Evolutionary conservation across 2,888 invertebrate species (phyloP).

Genomic region (Drosophila testacea): DNA sequence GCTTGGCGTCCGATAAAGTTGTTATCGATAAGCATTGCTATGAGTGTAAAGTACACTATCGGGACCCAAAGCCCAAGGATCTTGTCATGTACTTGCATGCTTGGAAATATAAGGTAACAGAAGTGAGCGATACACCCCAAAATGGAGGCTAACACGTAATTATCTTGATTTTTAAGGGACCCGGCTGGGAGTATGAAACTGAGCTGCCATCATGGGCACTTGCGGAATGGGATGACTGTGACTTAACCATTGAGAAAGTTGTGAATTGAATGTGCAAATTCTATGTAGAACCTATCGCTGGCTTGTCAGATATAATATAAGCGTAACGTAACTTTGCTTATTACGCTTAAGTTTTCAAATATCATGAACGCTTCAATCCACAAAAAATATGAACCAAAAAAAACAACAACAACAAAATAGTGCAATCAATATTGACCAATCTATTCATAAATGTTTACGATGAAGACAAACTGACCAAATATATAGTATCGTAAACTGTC

Average conservation of each 20-base stretch:
- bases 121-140: not conserved
- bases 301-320: constrained; percentile 21
- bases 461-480: constrained; percentile 58
- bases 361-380: constrained; percentile 28
- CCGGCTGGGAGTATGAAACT: constrained; percentile 97
- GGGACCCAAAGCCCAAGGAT: constrained; percentile 96
- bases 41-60: constrained; percentile 96
- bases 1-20: constrained; percentile 87
- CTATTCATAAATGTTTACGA: constrained; percentile 16
- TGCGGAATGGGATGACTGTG: constrained; percentile 48
- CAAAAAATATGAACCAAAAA: constrained; percentile 34
- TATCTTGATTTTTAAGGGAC: constrained; percentile 88
- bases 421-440: constrained; percentile 58
- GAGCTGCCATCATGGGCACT: constrained; percentile 96
- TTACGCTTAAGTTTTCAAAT: constrained; percentile 25
- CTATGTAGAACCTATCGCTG: not conserved
- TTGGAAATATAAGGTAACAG: constrained; percentile 93
- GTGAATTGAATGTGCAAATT: constrained; percentile 29
- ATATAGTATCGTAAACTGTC: constrained; percentile 26
- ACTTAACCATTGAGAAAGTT: constrained; percentile 47
- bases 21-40: constrained; percentile 94
- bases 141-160: not conserved
- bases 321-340: constrained; percentile 25
- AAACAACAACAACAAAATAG: constrained; percentile 7
- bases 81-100: constrained; percentile 98